Evolutionary conservation across 2,888 invertebrate species (phyloP), one percentile per base, ranked within the genome.

Genomic region (Macroteleia sp.): DNA sequence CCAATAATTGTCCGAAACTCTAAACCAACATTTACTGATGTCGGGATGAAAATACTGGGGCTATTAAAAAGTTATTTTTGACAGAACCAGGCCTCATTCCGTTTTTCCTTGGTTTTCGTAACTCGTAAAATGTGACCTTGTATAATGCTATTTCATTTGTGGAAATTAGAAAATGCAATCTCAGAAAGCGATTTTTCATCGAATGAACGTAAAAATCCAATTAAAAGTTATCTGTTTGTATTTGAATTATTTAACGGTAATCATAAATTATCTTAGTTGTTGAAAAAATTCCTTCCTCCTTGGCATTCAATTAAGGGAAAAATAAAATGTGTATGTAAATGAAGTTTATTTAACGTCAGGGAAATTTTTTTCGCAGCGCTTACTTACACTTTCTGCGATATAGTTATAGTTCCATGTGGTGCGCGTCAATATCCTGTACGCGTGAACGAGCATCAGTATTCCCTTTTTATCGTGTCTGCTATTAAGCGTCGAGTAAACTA

Each of bases 401-500:
- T 46, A 75, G 25, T 75, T 75, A 48, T 67, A 61, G 67, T 56
- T 62, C 41, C 67, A 62, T 61, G 67, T 56, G 67, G 61, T 54
- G 46, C 48, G 48, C 59, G 30, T 56, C 61, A 67, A 62, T 61
- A 75, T 61, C 25, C 48, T 48, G 67, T 46, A 46, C 67, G 62
- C 69, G 62, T 57, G 69, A 74, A 56, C 61, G 61, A 67, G 50
- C 69, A 62, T 69, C 56, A 59, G 61, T 41, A 83, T 84, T 85
- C 69, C 36, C 57, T 76, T 69, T 85, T 86, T 86, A 86, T 85
- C 85, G 85, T 82, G 85, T 83, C 85, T 81, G 82, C 85, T 84
- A 83, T 81, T 79, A 75, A 75, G 61, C 80, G 61, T 42, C 77
- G 78, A 61, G 80, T 79, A 81, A 85, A 86, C 83, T 81, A 85